Percentiles rank a stretch among this genome's conserved stretches.
These are phyloP conservation scores for Rhabdornis inornatus DNA, from an alignment of 2,113 vertebrate species.

Conservation along the genomic window DNA sequence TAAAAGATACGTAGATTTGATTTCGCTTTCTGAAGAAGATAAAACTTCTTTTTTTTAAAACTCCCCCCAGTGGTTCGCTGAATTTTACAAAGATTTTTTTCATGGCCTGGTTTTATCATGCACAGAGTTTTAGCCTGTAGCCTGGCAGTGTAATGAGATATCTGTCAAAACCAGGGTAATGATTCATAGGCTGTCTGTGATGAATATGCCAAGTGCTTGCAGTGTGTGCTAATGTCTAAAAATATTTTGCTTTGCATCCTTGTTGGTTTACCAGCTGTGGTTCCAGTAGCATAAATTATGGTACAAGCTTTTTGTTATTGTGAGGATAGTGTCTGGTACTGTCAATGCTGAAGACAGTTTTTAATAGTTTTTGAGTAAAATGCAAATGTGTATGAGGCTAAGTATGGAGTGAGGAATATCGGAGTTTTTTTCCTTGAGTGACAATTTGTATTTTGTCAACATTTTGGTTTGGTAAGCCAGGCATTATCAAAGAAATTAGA, in stretches of 20 bases:
- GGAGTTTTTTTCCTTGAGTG: background rate
- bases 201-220: slow-evolving; percentile 14
- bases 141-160: slow-evolving; percentile 49
- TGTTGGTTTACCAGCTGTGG: background rate
- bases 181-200: slow-evolving; percentile 52
- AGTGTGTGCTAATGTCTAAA: background rate
- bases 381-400: background rate
- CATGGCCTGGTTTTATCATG: slow-evolving; percentile 31
- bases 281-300: background rate
- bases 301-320: background rate
- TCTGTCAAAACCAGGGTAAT: slow-evolving; percentile 42
- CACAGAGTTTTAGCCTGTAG: slow-evolving; percentile 22
- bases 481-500: background rate
- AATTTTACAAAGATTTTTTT: background rate
- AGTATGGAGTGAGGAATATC: background rate
- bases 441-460: background rate
- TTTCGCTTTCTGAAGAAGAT: background rate
- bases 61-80: background rate
- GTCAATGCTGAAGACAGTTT: background rate
- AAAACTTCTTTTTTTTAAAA: background rate
- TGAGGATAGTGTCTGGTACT: background rate
- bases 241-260: background rate
- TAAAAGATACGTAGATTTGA: background rate
- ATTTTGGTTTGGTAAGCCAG: background rate
- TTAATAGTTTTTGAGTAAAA: background rate